Conservation (phyloP, 2,888 invertebrate species). For the Temnothorax unifasciatus region DNA sequence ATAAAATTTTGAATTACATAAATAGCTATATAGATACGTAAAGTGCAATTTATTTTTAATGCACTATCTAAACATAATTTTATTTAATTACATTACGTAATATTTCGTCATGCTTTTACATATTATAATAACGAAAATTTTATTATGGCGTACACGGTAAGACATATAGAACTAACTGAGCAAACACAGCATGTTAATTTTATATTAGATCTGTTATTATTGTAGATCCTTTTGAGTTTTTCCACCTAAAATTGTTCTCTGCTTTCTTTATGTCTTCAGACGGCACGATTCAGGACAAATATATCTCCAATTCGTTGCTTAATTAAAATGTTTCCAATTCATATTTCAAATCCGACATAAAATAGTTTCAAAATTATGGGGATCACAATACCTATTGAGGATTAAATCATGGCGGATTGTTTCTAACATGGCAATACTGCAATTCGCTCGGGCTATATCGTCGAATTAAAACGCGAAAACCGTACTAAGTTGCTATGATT, state of each 20-base stretch:
- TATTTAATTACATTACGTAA: neutral
- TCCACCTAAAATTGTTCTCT: neutral
- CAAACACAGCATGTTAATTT: neutral
- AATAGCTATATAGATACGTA: neutral
- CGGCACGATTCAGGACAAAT: neutral
- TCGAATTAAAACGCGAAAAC: slow-evolving; percentile 19
- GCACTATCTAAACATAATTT: neutral
- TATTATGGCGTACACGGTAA: neutral
- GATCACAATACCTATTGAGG: neutral
- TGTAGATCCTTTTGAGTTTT: neutral
- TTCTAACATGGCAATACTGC: neutral
- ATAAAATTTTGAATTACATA: neutral
- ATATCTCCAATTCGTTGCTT: neutral
- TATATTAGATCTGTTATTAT: neutral
- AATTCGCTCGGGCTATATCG: slow-evolving; percentile 15
- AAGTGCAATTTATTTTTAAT: neutral
- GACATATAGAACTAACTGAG: neutral
- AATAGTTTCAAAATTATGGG: neutral
- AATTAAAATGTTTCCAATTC: neutral
- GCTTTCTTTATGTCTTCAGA: neutral
- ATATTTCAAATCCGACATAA: neutral
- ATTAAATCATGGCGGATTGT: neutral
- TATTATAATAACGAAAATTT: neutral
- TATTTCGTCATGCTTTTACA: neutral
- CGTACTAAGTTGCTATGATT: slow-evolving; percentile 4